Base-by-base conservation (phyloP, 2,797 vertebrate genomes). In the Macroramphosus scolopax region DNA sequence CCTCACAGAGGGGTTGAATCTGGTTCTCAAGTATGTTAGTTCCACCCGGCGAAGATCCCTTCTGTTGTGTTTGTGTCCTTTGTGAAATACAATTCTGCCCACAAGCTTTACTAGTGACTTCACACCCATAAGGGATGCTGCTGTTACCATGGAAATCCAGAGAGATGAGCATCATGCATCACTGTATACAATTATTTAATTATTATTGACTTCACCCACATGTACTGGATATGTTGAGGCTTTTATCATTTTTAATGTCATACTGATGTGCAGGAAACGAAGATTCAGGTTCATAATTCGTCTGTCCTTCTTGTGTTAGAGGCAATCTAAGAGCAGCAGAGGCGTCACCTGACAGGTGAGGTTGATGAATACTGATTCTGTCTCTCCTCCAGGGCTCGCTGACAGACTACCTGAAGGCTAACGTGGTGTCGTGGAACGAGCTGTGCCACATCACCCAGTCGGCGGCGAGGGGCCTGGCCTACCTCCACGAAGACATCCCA, bases 371-470 rank as follows among this genome's bases (percentile, higher is more conserved):
- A 11, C 14, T 12, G 6, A 17, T 2, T n/a, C 1, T 13, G 17
- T 6, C 6, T 3, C 3, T 9, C n/a, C 29, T 9, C n/a, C 85
- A 98, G 95, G 95, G 95, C 26, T 98, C 95, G 0, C 79, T 98
- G 68, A 93, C 94, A 0, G 95, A 98, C 80, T 98, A 91, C 71
- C 92, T 98, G 49, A 98, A 98, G 84, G 95, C 95, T 58, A 96
- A 98, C 22, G 91, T 95, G 62, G 90, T 98, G 33, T 93, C 95
- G 14, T 98, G 95, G 95, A 93, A 92, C 17, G 95, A 98, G 81
- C 86, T 98, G 2, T 98, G 95, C 78, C 91, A 91, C 85, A 97
- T 98, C 3, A 83, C 93, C 24, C 93, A 95, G 79, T 91, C 93
- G 1, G 92, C 94, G 80, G 93, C 95, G 4, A 81, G 93, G 25